Conservation (phyloP, 2,888 invertebrate genomes). For the Mythimna vitellina region DNA sequence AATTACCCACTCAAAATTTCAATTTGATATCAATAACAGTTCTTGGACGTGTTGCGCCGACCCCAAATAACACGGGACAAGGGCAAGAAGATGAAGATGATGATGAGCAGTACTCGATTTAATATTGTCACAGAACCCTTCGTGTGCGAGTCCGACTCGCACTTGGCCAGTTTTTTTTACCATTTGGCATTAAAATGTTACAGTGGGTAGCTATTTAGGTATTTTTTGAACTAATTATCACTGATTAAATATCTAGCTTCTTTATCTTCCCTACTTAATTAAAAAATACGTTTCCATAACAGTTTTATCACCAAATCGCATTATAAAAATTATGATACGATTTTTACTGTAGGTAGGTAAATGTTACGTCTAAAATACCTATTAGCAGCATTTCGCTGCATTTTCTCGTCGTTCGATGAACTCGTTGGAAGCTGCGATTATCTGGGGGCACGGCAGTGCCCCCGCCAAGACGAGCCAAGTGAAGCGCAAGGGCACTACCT, state of each 20-base stretch:
- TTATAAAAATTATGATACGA: constrained; percentile 21
- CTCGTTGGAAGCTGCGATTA: neutral
- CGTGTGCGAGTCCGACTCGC: no score
- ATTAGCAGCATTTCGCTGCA: neutral
- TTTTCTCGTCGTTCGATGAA: constrained; percentile 13
- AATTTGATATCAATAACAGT: neutral
- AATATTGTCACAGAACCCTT: no score
- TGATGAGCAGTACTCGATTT: no score
- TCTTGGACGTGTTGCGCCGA: no score
- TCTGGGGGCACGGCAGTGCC: no score
- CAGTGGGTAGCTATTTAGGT: neutral
- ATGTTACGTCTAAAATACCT: constrained; percentile 4
- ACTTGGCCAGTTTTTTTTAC: neutral
- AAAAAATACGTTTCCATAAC: constrained; percentile 7
- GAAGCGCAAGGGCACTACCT: no score
- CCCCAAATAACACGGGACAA: no score
- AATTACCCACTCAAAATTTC: no score
- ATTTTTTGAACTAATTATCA: constrained; percentile 3
- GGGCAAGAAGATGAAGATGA: no score
- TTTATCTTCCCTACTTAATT: constrained; percentile 5
- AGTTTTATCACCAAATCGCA: constrained; percentile 30
- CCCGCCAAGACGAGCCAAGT: no score
- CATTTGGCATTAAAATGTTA: neutral
- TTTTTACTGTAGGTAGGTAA: neutral
- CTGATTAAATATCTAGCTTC: constrained; percentile 5